Base-by-base conservation (phyloP, 2,888 invertebrate genomes). In the Drosophila buzzatii region DNA sequence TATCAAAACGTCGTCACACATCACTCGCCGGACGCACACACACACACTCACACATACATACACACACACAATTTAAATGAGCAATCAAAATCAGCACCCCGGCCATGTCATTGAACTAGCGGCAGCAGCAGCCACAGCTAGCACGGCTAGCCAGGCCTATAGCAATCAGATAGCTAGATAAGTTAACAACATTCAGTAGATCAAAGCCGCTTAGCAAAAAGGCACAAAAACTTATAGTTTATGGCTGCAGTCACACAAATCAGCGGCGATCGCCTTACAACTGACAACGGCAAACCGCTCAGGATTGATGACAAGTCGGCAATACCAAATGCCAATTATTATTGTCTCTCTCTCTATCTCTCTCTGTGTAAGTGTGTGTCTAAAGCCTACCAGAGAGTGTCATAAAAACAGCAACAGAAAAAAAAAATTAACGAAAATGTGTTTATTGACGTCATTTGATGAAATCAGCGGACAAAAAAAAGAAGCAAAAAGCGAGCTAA, bases 401-500 rank as follows among this genome's bases (percentile, higher is more conserved):
- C 71, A 83, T 85, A 73, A 82, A 82, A 81, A 74, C 61, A 59
- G 76, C 16, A 58, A 57, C 31, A 37, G 31, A 16, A 33, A 23
- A 12, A 47, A 58, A 81, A 80, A 61, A 53, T 58, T 41, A 79
- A 81, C 77, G 57, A 63, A 84, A 81, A 85, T 87, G 73, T 85
- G 82, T 88, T 78, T 77, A 85, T 90, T 90, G 86, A 90, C 89
- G 89, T 86, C 82, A 86, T 82, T 80, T 68, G 56, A 70, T 77
- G 70, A 77, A 81, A 73, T 78, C 77, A 69, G 73, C 57, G 49
- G 23, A 23, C 2, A 23, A 27, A 45, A 63, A 58, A 74, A 37
- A 53, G 20, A 18, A 18, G 16, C 42, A 52, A 64, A 18, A 57
- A 63, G 65, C 69, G 62, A 70, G 47, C 55, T 74, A 70, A 81